Percentiles rank a stretch among this genome's conserved stretches.
Conservation (phyloP, 2,113 vertebrate species). For the Puntigrus tetrazona region DNA sequence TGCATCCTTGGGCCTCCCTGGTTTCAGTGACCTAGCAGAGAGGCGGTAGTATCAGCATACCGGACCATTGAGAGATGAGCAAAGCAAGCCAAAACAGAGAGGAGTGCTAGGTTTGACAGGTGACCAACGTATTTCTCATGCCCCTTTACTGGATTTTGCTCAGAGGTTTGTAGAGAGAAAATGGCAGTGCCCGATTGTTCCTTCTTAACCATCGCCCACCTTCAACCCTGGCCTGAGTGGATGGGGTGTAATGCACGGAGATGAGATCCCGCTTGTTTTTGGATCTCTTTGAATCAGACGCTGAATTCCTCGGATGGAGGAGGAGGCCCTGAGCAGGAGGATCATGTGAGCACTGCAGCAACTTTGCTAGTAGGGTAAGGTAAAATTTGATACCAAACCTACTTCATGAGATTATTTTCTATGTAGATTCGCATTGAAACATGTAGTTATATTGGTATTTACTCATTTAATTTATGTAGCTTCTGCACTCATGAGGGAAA, state of each 20-base stretch:
- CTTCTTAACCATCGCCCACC: conserved; percentile 85
- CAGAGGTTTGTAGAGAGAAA: conserved; percentile 71
- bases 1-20: conserved; percentile 68
- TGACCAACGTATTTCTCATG: conserved; percentile 81
- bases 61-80: conserved; percentile 78
- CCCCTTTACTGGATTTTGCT: conserved; percentile 76
- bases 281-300: conserved; percentile 84
- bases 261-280: conserved; percentile 92
- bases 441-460: no score
- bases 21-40: conserved; percentile 67
- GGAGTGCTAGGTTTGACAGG: conserved; percentile 79
- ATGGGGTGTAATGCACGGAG: conserved; percentile 92
- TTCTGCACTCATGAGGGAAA: no score
- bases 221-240: conserved; percentile 87
- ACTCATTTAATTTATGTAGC: no score
- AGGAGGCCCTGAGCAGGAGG: conserved; percentile 82
- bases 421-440: background rate
- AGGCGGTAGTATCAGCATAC: conserved; percentile 82
- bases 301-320: conserved; percentile 79
- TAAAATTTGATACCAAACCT: background rate
- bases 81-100: conserved; percentile 74
- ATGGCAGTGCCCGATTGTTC: conserved; percentile 77
- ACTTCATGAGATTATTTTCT: background rate
- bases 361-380: conserved; percentile 91
- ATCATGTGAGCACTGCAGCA: conserved; percentile 87